Evolutionary conservation across 2,888 invertebrate species (phyloP).

Genomic region (Drosophila sordidula): DNA sequence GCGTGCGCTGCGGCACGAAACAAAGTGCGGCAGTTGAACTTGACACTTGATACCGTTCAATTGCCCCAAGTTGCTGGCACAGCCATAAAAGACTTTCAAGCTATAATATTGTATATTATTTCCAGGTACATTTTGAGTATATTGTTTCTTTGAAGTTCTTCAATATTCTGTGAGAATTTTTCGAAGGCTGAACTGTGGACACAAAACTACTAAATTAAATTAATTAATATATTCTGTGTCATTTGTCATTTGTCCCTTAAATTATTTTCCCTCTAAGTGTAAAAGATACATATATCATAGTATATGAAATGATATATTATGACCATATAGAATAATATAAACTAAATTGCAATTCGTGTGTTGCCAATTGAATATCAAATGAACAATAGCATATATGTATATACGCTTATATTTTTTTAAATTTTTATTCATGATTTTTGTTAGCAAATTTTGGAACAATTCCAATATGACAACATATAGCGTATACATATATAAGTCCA

Average conservation of each 20-base stretch:
- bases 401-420: neutral
- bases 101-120: neutral
- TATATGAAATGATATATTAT: too few species aligned
- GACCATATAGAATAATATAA: too few species aligned
- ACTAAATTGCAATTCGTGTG: neutral
- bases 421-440: neutral
- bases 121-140: constrained; percentile 6
- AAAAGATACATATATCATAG: too few species aligned
- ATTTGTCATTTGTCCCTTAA: too few species aligned
- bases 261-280: neutral
- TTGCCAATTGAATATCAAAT: constrained; percentile 12
- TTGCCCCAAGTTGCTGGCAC: constrained; percentile 9
- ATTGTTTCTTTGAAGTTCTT: neutral
- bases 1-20: constrained; percentile 1
- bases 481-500: constrained; percentile 5
- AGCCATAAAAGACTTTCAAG: neutral
- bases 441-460: neutral
- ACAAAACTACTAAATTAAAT: too few species aligned
- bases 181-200: too few species aligned
- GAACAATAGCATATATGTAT: neutral
- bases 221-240: too few species aligned
- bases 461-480: neutral
- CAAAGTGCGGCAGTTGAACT: constrained; percentile 52
- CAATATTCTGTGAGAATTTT: too few species aligned
- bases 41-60: constrained; percentile 44